These are phyloP conservation scores for Gadus macrocephalus DNA, from an alignment of 2,113 vertebrate genomes.

Conservation along the genomic window DNA sequence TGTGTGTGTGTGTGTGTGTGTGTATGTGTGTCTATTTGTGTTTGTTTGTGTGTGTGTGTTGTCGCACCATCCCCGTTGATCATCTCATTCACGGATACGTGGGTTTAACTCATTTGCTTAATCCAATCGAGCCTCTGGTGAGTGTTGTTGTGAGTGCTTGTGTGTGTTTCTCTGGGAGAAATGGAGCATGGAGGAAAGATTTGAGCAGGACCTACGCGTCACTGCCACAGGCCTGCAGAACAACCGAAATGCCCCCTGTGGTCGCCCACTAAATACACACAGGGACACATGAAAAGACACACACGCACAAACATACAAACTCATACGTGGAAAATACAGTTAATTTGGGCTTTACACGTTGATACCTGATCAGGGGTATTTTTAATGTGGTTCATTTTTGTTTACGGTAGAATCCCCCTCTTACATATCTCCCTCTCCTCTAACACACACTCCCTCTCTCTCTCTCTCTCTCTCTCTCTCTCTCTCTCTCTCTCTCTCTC, in stretches of 20 bases:
- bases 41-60: too few relatives aligned
- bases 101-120: slow-evolving; percentile 26
- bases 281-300: too few relatives aligned
- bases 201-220: slow-evolving; percentile 34
- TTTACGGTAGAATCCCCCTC: slow-evolving; percentile 25
- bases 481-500: slow-evolving; percentile 16
- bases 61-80: slow-evolving; percentile 23
- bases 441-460: slow-evolving; percentile 29
- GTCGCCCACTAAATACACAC: not conserved
- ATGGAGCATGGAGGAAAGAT: too few relatives aligned
- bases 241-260: slow-evolving; percentile 30
- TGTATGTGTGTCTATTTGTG: too few relatives aligned
- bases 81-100: slow-evolving; percentile 21
- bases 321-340: slow-evolving; percentile 1
- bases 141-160: slow-evolving; percentile 8
- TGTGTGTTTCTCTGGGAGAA: not conserved
- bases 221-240: slow-evolving; percentile 28
- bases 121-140: slow-evolving; percentile 27
- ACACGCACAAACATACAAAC: too few relatives aligned
- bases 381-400: slow-evolving; percentile 35
- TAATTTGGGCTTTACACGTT: slow-evolving; percentile 19
- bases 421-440: slow-evolving; percentile 23
- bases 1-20: too few relatives aligned
- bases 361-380: slow-evolving; percentile 46
- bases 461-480: slow-evolving; percentile 17